Evolutionary conservation across 2,888 invertebrate genomes (phyloP).

Genomic region (Trachelus stipa): DNA sequence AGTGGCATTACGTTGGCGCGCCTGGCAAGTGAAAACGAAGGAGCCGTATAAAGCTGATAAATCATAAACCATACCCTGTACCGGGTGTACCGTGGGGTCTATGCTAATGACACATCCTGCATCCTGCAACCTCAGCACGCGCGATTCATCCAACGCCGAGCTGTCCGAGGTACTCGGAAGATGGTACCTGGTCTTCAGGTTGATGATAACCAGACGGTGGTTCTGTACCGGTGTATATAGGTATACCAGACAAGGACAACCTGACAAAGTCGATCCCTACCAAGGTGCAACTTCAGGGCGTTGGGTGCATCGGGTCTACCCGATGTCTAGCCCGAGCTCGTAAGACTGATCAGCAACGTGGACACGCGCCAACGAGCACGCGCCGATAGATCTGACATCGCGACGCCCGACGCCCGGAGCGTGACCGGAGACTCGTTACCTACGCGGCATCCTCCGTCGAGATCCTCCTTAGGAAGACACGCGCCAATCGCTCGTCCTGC

Average conservation of each 20-base stretch:
- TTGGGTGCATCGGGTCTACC: neutral
- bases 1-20: constrained; percentile 37
- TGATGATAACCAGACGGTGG: neutral
- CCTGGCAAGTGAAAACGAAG: constrained; percentile 30
- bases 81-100: constrained; percentile 25
- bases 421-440: constrained; percentile 57
- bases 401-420: constrained; percentile 49
- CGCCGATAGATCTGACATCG: constrained; percentile 54
- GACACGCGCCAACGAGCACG: constrained; percentile 56
- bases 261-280: neutral
- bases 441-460: constrained; percentile 35
- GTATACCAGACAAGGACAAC: neutral
- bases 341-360: constrained; percentile 45
- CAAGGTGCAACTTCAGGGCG: neutral
- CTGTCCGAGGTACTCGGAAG: neutral
- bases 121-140: constrained; percentile 43
- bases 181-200: neutral
- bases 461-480: constrained; percentile 48
- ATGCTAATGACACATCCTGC: constrained; percentile 59
- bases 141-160: neutral
- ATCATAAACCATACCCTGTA: constrained; percentile 53
- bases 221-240: neutral
- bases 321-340: neutral
- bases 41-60: constrained; percentile 41
- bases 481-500: constrained; percentile 36